Evolutionary conservation across 2,888 invertebrate species (phyloP).

Genomic region (Chymomyza amoena): DNA sequence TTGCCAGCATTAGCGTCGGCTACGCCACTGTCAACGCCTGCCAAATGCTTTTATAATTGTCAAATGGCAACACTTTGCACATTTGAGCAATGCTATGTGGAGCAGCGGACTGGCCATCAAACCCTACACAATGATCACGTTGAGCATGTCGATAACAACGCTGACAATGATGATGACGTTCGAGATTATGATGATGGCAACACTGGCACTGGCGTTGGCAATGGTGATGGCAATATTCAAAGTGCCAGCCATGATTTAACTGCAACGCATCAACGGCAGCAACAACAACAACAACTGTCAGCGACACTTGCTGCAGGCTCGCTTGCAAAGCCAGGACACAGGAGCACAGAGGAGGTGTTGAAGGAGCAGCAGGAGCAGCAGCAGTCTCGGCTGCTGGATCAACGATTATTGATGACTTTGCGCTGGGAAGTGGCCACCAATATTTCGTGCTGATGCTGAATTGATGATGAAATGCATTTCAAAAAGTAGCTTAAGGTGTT

Average conservation of each 20-base stretch:
- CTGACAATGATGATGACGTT: conserved; percentile 20
- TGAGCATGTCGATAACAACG: conserved; percentile 25
- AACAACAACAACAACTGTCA: conserved; percentile 59
- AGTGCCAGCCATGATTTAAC: conserved; percentile 59
- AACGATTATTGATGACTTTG: conserved; percentile 73
- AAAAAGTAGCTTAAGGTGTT: conserved; percentile 70
- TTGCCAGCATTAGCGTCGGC: conserved; percentile 8
- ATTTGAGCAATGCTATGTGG: conserved; percentile 6
- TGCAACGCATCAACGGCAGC: conserved; percentile 36
- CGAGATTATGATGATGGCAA: conserved; percentile 20
- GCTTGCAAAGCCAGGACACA: conserved; percentile 27
- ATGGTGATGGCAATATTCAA: conserved; percentile 52
- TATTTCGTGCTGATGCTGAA: conserved; percentile 71
- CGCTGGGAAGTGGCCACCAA: conserved; percentile 30
- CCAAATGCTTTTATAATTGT: conserved; percentile 75
- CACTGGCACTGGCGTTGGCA: too few species aligned
- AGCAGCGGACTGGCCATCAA: conserved; percentile 15
- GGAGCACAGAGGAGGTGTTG: not conserved
- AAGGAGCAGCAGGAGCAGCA: not conserved
- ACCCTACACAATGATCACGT: conserved; percentile 31
- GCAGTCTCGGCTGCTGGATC: conserved; percentile 48
- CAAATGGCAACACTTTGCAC: conserved; percentile 56
- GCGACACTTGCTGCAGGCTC: conserved; percentile 53
- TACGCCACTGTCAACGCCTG: conserved; percentile 35
- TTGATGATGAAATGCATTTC: conserved; percentile 73